Percentiles rank a stretch among this genome's conserved stretches.
phyloP scores from a whole-genome alignment of 2,888 invertebrate species.

The Acleris holmiana region DNA sequence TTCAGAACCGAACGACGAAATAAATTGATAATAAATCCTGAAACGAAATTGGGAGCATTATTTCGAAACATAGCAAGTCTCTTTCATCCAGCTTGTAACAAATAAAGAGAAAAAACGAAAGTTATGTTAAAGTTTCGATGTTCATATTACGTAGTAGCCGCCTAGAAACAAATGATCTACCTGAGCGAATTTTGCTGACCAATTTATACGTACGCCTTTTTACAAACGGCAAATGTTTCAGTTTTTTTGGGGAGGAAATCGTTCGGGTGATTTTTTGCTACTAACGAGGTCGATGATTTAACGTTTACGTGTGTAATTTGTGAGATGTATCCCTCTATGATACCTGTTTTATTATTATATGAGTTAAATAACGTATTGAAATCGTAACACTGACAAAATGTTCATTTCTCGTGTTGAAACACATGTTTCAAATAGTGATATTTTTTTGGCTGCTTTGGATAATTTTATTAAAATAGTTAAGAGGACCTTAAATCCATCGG shows the following conservation, averaged over 20 bases:
- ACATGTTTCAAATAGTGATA: no score
- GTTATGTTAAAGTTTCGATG: background rate
- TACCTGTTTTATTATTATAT: no score
- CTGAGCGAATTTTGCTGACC: slow-evolving; percentile 21
- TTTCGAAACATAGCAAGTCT: background rate
- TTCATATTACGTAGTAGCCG: background rate
- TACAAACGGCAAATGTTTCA: slow-evolving; percentile 3
- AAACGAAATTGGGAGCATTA: no score
- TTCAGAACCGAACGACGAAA: slow-evolving; percentile 3
- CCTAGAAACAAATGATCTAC: slow-evolving; percentile 22
- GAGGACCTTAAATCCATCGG: no score
- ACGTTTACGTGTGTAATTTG: no score
- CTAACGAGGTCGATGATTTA: slow-evolving; percentile 4
- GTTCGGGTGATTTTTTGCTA: slow-evolving; percentile 1
- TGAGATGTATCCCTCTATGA: no score
- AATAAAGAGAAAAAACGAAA: background rate
- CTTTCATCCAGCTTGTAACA: background rate
- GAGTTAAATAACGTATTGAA: no score
- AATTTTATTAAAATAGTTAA: no score
- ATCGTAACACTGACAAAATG: no score
- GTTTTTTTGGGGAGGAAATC: slow-evolving; percentile 4
- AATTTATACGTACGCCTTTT: slow-evolving; percentile 16
- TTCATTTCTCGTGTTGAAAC: no score
- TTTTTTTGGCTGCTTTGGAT: no score
- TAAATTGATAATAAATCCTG: slow-evolving; percentile 20